Base-by-base conservation (phyloP, 1,140 invertebrate genomes). In the Amyelois transitella region DNA sequence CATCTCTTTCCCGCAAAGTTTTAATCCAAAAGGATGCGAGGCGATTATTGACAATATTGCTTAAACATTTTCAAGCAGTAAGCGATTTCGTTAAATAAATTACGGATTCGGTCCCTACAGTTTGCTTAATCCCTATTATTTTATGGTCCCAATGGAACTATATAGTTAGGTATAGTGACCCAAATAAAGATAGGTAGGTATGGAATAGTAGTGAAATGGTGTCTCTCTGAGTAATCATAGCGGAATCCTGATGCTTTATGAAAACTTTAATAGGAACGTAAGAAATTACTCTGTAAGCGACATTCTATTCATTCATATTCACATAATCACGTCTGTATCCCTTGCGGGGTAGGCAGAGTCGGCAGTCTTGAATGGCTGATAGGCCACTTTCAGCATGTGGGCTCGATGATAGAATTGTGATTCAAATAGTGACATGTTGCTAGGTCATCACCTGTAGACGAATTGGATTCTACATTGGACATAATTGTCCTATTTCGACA, bases 81-180 rank as follows among this genome's bases (percentile, higher is more conserved):
- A 20, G 45, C 20, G 21, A 48, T 48, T 48, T 21, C 5, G 45
- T 8, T 21, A 48, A 21, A 48, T 48, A 48, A 21, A 48, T 48
- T 48, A 48, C 18, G 12, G 45, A 19, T 20, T 20, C 8, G 18
- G 1, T 2, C 19, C 45, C 45, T 21, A 1, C n/a, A 48, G 18
- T 47, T 47, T 47, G 3, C 20, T 14, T 48, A 48, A 45, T 45
- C 44, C 44, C 20, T 48, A 38, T 44, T 18, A 48, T 48, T 48
- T 48, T 21, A 21, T 48, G 6, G 45, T 21, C 19, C 45, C 18
- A 48, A 4, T 10, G 45, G 45, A 38, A n/a, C 14, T 20, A 20
- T 1, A 12, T 5, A 28, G 7, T 28, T 28, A 8, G 25, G 12
- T 10, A 28, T 8, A 8, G 25, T 28, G 25, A 28, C 1, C 32